These are phyloP conservation scores for Steinernema scapterisci DNA, from an alignment of 2,888 invertebrate species.

Conservation along the genomic window DNA sequence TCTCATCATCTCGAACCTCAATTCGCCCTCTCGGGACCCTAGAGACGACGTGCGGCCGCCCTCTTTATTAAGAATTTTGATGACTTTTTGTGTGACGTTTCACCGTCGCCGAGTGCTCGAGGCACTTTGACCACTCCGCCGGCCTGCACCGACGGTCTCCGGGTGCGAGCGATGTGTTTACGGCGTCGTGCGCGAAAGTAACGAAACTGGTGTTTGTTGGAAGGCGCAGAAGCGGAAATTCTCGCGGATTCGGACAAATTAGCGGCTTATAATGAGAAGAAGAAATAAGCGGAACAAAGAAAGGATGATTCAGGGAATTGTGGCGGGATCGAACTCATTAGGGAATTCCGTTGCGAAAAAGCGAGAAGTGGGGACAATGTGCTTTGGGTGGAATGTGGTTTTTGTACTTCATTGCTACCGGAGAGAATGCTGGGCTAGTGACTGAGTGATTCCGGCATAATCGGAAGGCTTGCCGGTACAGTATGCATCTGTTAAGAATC, in stretches of 20 bases:
- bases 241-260: not conserved
- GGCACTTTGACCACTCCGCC: not conserved
- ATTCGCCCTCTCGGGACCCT: not conserved
- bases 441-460: too few relatives aligned
- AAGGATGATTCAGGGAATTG: too few relatives aligned
- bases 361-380: too few relatives aligned
- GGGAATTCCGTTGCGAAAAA: too few relatives aligned
- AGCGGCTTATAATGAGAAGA: too few relatives aligned
- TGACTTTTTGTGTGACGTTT: slow-evolving; percentile 25
- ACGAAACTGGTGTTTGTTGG: not conserved
- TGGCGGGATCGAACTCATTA: too few relatives aligned
- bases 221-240: not conserved
- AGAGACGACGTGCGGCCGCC: slow-evolving; percentile 7
- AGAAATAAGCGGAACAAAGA: too few relatives aligned
- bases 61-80: slow-evolving; percentile 16
- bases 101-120: not conserved
- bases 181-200: not conserved
- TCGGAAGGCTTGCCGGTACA: too few relatives aligned
- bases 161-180: not conserved
- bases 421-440: too few relatives aligned
- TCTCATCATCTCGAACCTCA: not conserved
- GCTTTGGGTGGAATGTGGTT: too few relatives aligned
- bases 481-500: too few relatives aligned
- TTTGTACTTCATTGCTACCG: not conserved
- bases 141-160: not conserved